Evolutionary conservation across 2,797 vertebrate species (phyloP), one percentile per base, ranked within the genome.

Genomic region (Eutrigla gurnardus): DNA sequence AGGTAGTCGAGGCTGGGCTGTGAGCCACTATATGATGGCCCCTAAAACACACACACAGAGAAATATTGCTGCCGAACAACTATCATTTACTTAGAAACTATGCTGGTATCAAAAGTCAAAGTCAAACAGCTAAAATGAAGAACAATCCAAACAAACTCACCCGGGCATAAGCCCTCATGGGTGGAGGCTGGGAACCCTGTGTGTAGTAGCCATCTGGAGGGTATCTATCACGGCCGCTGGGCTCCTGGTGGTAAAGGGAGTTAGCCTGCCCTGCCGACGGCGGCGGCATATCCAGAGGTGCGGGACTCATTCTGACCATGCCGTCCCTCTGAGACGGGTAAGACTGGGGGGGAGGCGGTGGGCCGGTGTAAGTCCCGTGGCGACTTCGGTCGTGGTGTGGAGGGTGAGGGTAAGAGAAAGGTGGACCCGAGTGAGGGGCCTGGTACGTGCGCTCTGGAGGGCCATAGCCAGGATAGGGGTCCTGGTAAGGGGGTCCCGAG

Each of bases 1-100:
- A 99, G 93, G 72, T 98, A 97, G 64, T 98, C 98, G 69, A 99
- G 93, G 85, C 97, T 99, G 72, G 95, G 95, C 87, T 97, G 97
- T 33, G 96, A 89, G 50, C 92, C 36, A 4, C 91, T 86, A 65
- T 95, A 97, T 17, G 93, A 62, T 46, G 89, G 91, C 6, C 97
- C 96, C 96, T 97, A 40, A 54, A 7, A 81, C 17, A 75, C 40
- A 59, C 18, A 80, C 18, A 71, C 17, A 69, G 1, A 82, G 5
- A 39, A 35, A 59, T 46, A 66, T 35, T 55, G 32, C 6, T 77
- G 50, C 12, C 66, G 3, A 47, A 53, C 49, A 45, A 4, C 15
- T 33, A 3, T n/a, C 2, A 52, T 39, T 57, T 50, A 45, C 40
- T 35, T 40, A 5, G 6, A 45, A 40, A 18, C 11, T 1, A 35